A percentile compares a stretch with the other conserved stretches of the same genome.
phyloP scores from a whole-genome alignment of 2,888 invertebrate species.

The Lithophane leautieri region DNA sequence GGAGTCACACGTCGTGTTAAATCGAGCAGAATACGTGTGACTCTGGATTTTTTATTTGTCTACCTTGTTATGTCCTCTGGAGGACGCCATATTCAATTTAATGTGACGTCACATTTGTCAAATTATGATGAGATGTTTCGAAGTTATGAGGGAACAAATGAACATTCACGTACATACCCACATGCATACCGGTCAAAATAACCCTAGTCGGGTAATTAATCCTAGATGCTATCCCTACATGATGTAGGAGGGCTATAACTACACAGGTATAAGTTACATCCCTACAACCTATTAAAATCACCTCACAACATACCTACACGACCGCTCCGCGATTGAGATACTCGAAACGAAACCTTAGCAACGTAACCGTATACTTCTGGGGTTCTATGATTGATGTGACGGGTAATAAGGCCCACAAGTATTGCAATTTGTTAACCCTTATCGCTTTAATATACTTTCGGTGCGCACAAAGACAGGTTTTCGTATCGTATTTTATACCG shows the following conservation, averaged over 20 bases:
- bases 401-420: conserved; percentile 88
- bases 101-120: too few relatives aligned
- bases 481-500: conserved; percentile 86
- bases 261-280: not conserved
- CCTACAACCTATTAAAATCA: conserved; percentile 35
- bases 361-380: conserved; percentile 83
- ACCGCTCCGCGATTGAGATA: conserved; percentile 68
- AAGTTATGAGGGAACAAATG: too few relatives aligned
- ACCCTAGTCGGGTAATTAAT: too few relatives aligned
- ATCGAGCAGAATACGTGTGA: too few relatives aligned
- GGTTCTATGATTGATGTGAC: conserved; percentile 89
- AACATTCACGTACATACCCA: too few relatives aligned
- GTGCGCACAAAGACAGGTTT: conserved; percentile 80
- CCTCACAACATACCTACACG: conserved; percentile 30
- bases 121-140: too few relatives aligned
- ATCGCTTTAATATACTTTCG: conserved; percentile 85
- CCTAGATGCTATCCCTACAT: not conserved
- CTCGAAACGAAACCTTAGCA: conserved; percentile 69
- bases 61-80: too few relatives aligned
- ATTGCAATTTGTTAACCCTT: conserved; percentile 90
- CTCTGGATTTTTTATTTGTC: too few relatives aligned
- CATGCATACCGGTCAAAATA: too few relatives aligned
- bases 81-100: too few relatives aligned
- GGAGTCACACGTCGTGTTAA: too few relatives aligned
- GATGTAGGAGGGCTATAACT: not conserved